Conservation (phyloP, 2,888 invertebrate species). For the Xanthorhoe designata region DNA sequence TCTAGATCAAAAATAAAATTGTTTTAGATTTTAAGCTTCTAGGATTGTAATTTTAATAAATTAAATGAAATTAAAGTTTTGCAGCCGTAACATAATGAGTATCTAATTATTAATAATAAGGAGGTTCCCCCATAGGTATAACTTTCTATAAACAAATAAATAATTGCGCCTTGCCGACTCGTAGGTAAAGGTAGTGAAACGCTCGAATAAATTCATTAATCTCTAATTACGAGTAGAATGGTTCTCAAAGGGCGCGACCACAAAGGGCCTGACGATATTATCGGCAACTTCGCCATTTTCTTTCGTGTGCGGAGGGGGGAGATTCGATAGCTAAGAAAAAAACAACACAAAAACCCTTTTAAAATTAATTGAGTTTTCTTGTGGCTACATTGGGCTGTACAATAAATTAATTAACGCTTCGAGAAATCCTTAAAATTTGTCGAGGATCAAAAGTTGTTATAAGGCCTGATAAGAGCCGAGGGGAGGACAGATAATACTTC, state of each 20-base stretch:
- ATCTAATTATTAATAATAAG: constrained; percentile 1
- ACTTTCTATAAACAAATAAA: constrained; percentile 34
- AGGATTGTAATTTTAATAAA: too few relatives aligned
- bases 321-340: constrained; percentile 72
- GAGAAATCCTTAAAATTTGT: constrained; percentile 84
- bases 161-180: constrained; percentile 34
- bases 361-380: constrained; percentile 86
- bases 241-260: constrained; percentile 67
- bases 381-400: constrained; percentile 81
- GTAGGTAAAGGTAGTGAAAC: constrained; percentile 39
- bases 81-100: neutral
- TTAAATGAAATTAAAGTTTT: neutral
- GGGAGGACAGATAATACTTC: constrained; percentile 79
- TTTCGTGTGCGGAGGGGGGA: constrained; percentile 51
- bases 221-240: constrained; percentile 73
- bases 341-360: constrained; percentile 86
- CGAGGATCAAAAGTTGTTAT: constrained; percentile 81
- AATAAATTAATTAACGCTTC: constrained; percentile 85
- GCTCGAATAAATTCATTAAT: constrained; percentile 71
- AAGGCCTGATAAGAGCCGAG: constrained; percentile 55
- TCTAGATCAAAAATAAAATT: too few relatives aligned
- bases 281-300: constrained; percentile 71
- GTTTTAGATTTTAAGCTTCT: too few relatives aligned
- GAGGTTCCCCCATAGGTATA: constrained; percentile 17
- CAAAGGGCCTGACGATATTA: constrained; percentile 71